These are phyloP conservation scores for Drosophila orosa DNA, from an alignment of 1,140 invertebrate species.

Conservation along the genomic window DNA sequence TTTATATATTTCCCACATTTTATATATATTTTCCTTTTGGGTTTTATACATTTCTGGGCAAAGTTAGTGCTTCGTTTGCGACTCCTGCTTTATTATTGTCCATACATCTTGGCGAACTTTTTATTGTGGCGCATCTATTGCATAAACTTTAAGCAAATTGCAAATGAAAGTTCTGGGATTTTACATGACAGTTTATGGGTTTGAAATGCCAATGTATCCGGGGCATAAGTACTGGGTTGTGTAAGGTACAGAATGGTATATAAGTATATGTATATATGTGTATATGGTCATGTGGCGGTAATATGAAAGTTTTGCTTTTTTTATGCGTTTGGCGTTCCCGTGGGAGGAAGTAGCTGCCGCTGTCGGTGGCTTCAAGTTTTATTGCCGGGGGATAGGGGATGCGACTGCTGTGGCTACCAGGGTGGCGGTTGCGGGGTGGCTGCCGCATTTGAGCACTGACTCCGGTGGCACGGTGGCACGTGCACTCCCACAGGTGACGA, in stretches of 20 bases:
- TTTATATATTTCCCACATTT: not conserved
- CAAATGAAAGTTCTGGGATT: conserved; percentile 69
- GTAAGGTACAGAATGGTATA: not conserved
- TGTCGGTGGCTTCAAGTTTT: conserved; percentile 63
- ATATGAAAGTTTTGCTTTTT: conserved; percentile 75
- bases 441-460: conserved; percentile 4
- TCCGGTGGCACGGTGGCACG: conserved; percentile 39
- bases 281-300: conserved; percentile 61
- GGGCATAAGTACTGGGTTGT: conserved; percentile 13
- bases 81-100: conserved; percentile 34
- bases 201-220: conserved; percentile 44
- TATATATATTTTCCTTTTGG: conserved; percentile 4
- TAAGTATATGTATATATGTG: not conserved
- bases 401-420: conserved; percentile 26
- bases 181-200: conserved; percentile 67
- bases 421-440: conserved; percentile 5
- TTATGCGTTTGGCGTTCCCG: conserved; percentile 55
- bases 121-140: conserved; percentile 56
- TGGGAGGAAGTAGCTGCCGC: conserved; percentile 42
- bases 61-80: conserved; percentile 26
- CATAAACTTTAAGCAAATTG: conserved; percentile 72
- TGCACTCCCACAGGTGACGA: conserved; percentile 79
- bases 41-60: conserved; percentile 1
- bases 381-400: conserved; percentile 46
- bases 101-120: conserved; percentile 45